Conservation (phyloP, 2,797 vertebrate species). For the Tragelaphus eurycerus region DNA sequence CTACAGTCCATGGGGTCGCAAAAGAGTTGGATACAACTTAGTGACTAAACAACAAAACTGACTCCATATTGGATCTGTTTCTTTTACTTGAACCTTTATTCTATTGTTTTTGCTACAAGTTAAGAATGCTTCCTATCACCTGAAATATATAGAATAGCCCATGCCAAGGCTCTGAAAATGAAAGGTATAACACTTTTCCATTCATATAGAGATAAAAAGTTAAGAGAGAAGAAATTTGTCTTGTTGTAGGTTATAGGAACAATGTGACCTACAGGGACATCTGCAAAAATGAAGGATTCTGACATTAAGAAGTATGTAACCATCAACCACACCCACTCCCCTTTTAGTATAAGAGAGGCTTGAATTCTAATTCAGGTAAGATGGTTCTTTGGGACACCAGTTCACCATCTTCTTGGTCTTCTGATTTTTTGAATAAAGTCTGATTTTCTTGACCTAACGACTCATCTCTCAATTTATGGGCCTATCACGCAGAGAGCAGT, state of each 20-base stretch:
- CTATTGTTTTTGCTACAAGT: background rate
- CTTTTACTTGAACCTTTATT: background rate
- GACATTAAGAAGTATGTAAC: background rate
- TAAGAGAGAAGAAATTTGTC: background rate
- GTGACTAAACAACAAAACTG: background rate
- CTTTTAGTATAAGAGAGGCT: background rate
- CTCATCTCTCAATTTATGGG: accelerated
- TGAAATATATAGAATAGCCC: background rate
- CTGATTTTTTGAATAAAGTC: background rate
- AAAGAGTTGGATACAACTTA: background rate
- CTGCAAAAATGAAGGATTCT: background rate
- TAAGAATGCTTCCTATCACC: background rate
- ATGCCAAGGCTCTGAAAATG: background rate
- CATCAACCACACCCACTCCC: background rate
- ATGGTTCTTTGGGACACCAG: background rate
- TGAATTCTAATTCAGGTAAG: background rate
- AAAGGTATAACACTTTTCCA: background rate
- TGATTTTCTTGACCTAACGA: background rate
- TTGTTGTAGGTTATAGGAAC: background rate
- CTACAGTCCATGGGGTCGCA: background rate
- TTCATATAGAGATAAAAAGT: background rate
- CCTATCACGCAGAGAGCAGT: accelerated
- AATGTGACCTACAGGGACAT: background rate
- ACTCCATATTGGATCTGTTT: background rate
- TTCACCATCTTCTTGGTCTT: background rate